Evolutionary conservation across 2,888 invertebrate genomes (phyloP).

Genomic region (Lissonota sp.): DNA sequence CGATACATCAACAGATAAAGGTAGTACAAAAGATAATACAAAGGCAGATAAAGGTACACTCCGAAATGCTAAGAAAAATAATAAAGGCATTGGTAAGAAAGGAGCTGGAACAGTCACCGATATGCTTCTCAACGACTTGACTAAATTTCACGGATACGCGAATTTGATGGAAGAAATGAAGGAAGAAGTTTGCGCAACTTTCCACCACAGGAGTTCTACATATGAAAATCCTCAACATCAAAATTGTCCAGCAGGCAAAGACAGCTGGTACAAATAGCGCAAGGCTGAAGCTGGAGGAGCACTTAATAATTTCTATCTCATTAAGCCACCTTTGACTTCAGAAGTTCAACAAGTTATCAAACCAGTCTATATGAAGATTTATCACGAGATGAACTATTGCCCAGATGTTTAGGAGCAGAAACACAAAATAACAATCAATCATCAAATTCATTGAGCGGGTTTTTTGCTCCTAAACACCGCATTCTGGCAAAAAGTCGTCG

Average conservation of each 20-base stretch:
- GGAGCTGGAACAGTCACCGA: constrained; percentile 30
- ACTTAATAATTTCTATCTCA: constrained; percentile 5
- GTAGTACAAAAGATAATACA: no score
- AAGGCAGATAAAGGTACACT: constrained; percentile 48
- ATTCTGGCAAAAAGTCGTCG: no score
- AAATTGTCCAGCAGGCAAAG: constrained; percentile 28
- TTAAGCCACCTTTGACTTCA: background rate
- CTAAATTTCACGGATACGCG: constrained; percentile 43
- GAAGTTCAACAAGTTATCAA: constrained; percentile 20
- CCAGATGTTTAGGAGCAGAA: constrained; percentile 11
- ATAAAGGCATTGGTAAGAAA: constrained; percentile 40
- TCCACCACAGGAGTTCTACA: constrained; percentile 21
- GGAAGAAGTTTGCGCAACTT: constrained; percentile 30
- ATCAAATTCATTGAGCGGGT: no score
- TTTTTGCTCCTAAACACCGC: constrained; percentile 6
- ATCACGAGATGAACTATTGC: constrained; percentile 1
- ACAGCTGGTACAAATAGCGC: constrained; percentile 21
- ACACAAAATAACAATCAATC: constrained; percentile 32
- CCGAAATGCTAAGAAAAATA: constrained; percentile 33
- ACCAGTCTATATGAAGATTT: constrained; percentile 28
- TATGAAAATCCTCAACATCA: constrained; percentile 28
- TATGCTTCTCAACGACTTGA: constrained; percentile 49
- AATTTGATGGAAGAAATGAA: constrained; percentile 29
- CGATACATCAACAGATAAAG: no score
- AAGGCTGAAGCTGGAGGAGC: constrained; percentile 13